Base-by-base conservation (phyloP, 2,888 invertebrate species). In the Amiota minor region DNA sequence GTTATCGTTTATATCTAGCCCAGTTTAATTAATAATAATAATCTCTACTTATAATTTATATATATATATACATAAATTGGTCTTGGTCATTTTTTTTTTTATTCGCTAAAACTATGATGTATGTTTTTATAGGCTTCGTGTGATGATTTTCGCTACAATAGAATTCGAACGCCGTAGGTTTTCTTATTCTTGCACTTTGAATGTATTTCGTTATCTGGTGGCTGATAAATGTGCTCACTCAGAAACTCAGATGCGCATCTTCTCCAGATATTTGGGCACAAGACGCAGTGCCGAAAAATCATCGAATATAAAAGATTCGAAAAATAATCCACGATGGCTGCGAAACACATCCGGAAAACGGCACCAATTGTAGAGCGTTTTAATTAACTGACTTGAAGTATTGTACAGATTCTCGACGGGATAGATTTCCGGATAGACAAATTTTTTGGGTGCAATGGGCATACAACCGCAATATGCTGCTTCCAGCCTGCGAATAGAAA, bases 341-440 rank as follows among this genome's bases (percentile, higher is more conserved):
- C 88, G 88, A 80, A 90, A 90, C 61, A 89, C 70, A 50, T 84
- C 80, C 8, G 92, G 92, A 81, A 90, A 87, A 23, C 89, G 87
- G 80, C 91, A 91, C 88, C 90, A 92, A 72, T 89, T 87, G 79
- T 90, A 90, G 0, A 94, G 87, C 83, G 90, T 92, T 82, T 91
- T 90, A 71, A 91, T 91, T 53, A 94, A 89, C 75, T 93, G 92
- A 72, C 91, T 90, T 71, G 91, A 89, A 74, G 92, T 91, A 65
- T 91, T 90, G 85, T 93, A 94, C 4, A 93, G 89, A 84, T 92
- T 93, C 64, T 91, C 90, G 61, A 89, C 88, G 72, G 92, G 93
- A 89, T 93, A 95, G 74, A 95, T 91, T 90, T 95, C 95, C 1
- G 94, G 94, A 90, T 95, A 95, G 1, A 93, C 94, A 4, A 95